Evolutionary conservation across 1,140 invertebrate species (phyloP).

Genomic region (Drosophila fuyamai): DNA sequence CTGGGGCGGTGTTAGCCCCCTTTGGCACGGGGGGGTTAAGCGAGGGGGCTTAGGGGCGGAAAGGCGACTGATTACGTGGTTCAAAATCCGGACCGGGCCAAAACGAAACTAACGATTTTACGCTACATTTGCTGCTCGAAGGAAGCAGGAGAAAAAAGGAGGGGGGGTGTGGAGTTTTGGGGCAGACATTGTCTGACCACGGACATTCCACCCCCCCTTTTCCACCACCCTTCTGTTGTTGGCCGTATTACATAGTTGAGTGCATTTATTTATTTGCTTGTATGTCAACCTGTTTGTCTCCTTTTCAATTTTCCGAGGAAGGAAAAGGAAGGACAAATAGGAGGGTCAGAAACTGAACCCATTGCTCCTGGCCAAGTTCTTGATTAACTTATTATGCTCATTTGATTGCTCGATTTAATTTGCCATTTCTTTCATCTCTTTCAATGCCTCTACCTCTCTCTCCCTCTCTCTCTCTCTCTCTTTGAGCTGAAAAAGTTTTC

Average conservation of each 20-base stretch:
- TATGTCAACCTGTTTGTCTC: constrained; percentile 76
- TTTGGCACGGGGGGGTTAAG: background rate
- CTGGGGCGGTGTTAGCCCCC: background rate
- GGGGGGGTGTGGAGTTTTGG: background rate
- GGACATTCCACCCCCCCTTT: background rate
- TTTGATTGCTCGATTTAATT: constrained; percentile 83
- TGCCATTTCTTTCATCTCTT: constrained; percentile 53
- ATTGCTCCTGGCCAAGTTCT: constrained; percentile 63
- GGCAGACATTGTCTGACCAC: constrained; percentile 47
- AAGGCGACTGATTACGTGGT: constrained; percentile 45
- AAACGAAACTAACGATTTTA: constrained; percentile 79
- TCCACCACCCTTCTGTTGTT: constrained; percentile 23
- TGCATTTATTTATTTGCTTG: constrained; percentile 82
- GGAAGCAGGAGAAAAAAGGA: constrained; percentile 22
- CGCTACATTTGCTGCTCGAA: constrained; percentile 78
- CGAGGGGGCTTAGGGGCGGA: background rate
- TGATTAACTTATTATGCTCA: constrained; percentile 83
- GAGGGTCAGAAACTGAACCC: constrained; percentile 27
- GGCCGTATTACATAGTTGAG: constrained; percentile 81
- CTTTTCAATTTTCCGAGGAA: constrained; percentile 33
- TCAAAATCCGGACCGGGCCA: constrained; percentile 43
- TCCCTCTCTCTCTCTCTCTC: constrained; percentile 15
- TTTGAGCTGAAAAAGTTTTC: constrained; percentile 19
- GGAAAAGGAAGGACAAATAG: too few species aligned
- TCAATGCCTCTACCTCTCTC: constrained; percentile 6